phyloP scores from a whole-genome alignment of 2,797 vertebrate genomes.

The Nasua narica region DNA sequence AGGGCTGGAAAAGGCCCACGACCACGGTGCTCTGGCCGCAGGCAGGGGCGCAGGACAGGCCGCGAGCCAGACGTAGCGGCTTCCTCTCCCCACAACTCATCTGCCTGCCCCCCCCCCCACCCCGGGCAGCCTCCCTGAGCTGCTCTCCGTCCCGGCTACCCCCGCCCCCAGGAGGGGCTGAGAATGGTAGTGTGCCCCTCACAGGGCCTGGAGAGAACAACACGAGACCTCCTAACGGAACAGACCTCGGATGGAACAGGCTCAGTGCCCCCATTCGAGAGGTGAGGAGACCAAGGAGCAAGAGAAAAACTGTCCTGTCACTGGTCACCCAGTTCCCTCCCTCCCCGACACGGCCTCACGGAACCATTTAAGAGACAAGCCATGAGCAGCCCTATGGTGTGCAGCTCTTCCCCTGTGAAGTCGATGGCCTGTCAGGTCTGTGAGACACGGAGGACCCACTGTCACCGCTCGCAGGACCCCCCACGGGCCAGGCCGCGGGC shows the following conservation, averaged over 20 bases:
- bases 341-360: neutral
- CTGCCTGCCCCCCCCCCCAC: fast-evolving
- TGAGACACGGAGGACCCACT: neutral
- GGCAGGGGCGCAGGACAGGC: neutral
- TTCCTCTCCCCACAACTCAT: neutral
- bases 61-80: neutral
- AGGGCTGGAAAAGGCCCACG: fast-evolving
- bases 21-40: neutral
- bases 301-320: neutral
- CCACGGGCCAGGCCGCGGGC: neutral
- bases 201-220: neutral
- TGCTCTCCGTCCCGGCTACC: neutral
- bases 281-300: neutral
- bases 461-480: neutral
- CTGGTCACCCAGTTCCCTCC: neutral
- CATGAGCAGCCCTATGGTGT: neutral
- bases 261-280: neutral
- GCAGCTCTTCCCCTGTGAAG: neutral
- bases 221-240: too few species aligned
- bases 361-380: neutral
- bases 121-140: neutral
- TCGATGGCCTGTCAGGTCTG: neutral
- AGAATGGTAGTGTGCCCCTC: fast-evolving
- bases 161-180: neutral
- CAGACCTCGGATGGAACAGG: neutral